Conservation (phyloP, 2,888 invertebrate species). For the Dolichomitus sp. region DNA sequence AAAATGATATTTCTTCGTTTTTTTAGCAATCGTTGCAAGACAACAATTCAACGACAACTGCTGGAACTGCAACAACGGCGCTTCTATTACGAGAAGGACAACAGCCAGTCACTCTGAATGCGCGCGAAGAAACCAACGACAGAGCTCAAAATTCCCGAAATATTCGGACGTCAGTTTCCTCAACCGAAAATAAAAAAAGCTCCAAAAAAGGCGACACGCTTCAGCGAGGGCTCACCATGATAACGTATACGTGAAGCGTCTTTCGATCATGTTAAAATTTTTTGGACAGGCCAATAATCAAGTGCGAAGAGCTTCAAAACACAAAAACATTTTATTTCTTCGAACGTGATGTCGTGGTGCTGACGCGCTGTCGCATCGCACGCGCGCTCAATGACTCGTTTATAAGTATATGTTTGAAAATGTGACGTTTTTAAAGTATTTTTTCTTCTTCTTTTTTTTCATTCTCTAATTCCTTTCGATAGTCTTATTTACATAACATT, state of each 20-base stretch:
- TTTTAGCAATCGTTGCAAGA: constrained; percentile 80
- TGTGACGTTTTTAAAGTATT: constrained; percentile 41
- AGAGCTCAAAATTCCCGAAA: constrained; percentile 11
- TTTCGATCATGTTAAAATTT: background rate
- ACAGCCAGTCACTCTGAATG: constrained; percentile 65
- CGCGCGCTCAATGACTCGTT: constrained; percentile 17
- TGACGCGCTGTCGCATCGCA: constrained; percentile 16
- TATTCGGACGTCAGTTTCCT: constrained; percentile 21
- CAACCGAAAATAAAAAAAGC: constrained; percentile 11
- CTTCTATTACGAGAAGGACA: constrained; percentile 74
- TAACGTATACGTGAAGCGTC: background rate
- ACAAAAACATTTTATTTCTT: constrained; percentile 78
- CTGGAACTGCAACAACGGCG: constrained; percentile 68
- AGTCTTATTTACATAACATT: constrained; percentile 82
- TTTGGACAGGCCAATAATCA: constrained; percentile 15
- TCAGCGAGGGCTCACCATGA: background rate
- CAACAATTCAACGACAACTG: constrained; percentile 71
- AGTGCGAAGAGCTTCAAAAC: constrained; percentile 72
- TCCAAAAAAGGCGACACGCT: constrained; percentile 62
- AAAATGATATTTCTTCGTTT: background rate
- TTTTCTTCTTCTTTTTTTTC: constrained; percentile 42
- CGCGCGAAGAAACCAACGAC: constrained; percentile 30
- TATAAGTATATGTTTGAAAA: constrained; percentile 54
- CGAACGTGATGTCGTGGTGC: constrained; percentile 50
- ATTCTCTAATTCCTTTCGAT: constrained; percentile 58